Base-by-base conservation (phyloP, 2,888 invertebrate genomes). In the Drymonia ruficornis region DNA sequence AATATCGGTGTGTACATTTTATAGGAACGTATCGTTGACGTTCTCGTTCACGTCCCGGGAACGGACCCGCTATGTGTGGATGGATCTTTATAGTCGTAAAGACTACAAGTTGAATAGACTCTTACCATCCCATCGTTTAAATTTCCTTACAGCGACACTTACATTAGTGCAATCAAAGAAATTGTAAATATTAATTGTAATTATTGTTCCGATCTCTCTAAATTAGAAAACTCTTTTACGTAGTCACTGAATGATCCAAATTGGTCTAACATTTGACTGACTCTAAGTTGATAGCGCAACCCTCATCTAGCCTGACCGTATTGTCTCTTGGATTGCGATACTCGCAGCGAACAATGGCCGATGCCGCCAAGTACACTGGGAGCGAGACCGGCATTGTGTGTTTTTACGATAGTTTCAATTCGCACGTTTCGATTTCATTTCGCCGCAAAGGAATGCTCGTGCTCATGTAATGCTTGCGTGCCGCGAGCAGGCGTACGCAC, bases 351-450 rank as follows among this genome's bases (percentile, higher is more conserved):
- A 58, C 55, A 65, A 56, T 52, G 52, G 16, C 34, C 28, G 44
- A 3, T 13, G 19, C 19, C 6, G 19, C 12, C 16, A 8, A 9
- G 2, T 16, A 16, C 19, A 12, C 43, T 19, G 13, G 52, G 55
- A 61, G 61, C 65, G 56, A 67, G 57, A 60, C 56, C 48, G 62
- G 67, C 63, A 65, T 78, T 75, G 61, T 87, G 52, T 16, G 61
- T 87, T 87, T 85, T 87, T 87, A 76, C 67, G 50, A 63, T 55
- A 65, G 61, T 78, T 79, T 81, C 76, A 70, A 72, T 87, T 87
- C 86, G 71, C 88, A 87, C 84, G 86, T 76, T 76, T 80, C 81
- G 75, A 79, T 83, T 81, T 74, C 75, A 67, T 69, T 70, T 72
- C 68, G 64, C 62, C 49, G 51, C 55, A 65, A 54, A 55, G 59